These are phyloP conservation scores for Diprion similis DNA, from an alignment of 1,140 invertebrate species.

Conservation along the genomic window DNA sequence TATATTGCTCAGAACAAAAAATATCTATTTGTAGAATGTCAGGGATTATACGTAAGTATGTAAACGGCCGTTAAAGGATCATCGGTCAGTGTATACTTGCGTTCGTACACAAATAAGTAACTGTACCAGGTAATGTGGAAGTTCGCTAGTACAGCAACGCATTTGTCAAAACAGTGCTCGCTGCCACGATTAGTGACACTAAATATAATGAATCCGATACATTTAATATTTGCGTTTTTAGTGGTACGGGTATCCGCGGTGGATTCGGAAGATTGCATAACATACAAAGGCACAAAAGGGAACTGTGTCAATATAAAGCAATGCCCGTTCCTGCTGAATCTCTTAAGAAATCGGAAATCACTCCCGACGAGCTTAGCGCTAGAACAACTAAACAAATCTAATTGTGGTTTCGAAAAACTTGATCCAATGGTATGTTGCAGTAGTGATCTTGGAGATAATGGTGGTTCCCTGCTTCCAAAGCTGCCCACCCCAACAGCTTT, in stretches of 20 bases:
- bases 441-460: neutral
- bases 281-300: conserved; percentile 10
- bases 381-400: conserved; percentile 36
- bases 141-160: too few relatives aligned
- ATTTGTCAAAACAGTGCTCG: neutral
- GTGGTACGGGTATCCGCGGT: neutral
- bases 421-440: conserved; percentile 58
- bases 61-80: too few relatives aligned
- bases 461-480: neutral
- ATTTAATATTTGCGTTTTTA: neutral
- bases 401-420: conserved; percentile 58
- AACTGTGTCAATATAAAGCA: conserved; percentile 26
- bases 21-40: too few relatives aligned
- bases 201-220: neutral
- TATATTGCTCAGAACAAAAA: too few relatives aligned
- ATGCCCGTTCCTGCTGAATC: conserved; percentile 19
- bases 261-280: neutral
- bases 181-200: neutral
- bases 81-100: too few relatives aligned
- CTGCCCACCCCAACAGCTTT: neutral
- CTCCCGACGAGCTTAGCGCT: conserved; percentile 42
- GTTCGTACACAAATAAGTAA: too few relatives aligned
- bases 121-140: too few relatives aligned
- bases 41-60: too few relatives aligned
- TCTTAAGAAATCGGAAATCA: conserved; percentile 34